Conservation (phyloP, 1,140 invertebrate species). For the Diprion similis region DNA sequence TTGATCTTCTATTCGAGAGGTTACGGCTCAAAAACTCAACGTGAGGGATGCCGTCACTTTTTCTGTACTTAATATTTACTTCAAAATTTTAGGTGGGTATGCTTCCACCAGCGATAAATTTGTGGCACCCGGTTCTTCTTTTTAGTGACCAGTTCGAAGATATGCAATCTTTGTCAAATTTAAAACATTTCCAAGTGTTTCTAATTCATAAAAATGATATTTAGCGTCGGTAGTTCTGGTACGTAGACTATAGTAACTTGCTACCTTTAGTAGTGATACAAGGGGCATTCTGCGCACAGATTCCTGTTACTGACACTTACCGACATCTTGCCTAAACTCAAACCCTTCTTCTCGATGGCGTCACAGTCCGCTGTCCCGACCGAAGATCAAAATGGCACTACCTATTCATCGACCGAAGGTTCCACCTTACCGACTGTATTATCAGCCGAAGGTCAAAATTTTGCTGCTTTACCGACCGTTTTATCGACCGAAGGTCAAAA, state of each 20-base stretch:
- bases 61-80: not conserved
- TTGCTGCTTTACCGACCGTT: no score
- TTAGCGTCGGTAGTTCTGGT: not conserved
- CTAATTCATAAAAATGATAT: not conserved
- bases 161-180: not conserved
- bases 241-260: not conserved
- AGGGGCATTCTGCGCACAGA: no score
- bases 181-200: not conserved
- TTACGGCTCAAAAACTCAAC: not conserved
- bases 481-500: no score
- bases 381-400: no score
- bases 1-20: not conserved
- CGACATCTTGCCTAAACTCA: no score
- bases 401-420: no score
- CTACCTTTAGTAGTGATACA: no score
- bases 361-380: no score
- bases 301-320: no score
- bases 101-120: not conserved
- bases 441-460: no score
- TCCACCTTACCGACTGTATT: no score
- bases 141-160: not conserved
- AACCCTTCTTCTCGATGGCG: no score
- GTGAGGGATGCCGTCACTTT: not conserved
- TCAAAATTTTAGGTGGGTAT: not conserved
- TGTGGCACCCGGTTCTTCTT: not conserved